Evolutionary conservation across 2,113 vertebrate species (phyloP).

Genomic region (Caracal caracal): DNA sequence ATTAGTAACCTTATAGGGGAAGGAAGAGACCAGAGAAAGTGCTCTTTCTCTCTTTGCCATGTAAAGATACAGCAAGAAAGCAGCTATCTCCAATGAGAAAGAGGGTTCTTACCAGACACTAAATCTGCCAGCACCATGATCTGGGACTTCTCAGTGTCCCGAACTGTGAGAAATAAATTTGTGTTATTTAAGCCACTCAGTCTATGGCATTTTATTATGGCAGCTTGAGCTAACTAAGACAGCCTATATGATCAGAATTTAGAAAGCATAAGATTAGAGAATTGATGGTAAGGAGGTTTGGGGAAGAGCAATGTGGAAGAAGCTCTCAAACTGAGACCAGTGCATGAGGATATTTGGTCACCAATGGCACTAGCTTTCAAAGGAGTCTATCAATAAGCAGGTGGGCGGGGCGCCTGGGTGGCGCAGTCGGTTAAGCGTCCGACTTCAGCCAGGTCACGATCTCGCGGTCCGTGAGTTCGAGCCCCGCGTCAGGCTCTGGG

Average conservation of each 20-base stretch:
- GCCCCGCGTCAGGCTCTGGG: too few species aligned
- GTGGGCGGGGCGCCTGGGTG: too few species aligned
- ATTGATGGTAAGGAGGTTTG: background rate
- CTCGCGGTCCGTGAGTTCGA: too few species aligned
- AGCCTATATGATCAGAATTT: background rate
- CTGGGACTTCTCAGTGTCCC: background rate
- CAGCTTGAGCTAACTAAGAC: background rate
- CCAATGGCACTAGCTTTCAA: background rate
- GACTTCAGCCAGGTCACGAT: too few species aligned
- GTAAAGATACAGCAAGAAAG: background rate
- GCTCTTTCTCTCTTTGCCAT: background rate
- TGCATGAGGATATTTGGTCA: background rate
- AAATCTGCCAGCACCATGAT: background rate
- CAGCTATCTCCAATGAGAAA: background rate
- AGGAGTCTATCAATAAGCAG: background rate
- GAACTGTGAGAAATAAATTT: background rate
- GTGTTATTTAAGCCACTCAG: background rate
- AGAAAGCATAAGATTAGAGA: background rate
- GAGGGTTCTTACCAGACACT: background rate
- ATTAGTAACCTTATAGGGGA: background rate
- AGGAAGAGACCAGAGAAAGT: background rate
- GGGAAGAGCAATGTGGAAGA: background rate
- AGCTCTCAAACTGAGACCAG: background rate
- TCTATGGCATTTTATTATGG: background rate
- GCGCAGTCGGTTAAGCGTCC: too few species aligned